Conservation (phyloP, 2,797 vertebrate genomes). For the Huso huso region DNA sequence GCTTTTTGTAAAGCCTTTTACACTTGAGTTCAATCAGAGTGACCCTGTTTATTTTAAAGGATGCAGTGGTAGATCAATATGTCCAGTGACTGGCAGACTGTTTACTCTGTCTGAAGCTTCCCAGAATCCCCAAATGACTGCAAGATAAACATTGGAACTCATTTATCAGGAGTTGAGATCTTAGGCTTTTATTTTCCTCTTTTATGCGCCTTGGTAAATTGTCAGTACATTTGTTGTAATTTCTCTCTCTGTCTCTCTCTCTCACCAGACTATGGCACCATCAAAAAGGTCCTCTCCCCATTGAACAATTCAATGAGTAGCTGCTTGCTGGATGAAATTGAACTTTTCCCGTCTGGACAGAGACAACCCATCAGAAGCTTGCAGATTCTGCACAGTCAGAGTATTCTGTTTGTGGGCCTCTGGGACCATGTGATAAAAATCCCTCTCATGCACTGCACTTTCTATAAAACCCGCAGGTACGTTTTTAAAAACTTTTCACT, state of each 20-base stretch:
- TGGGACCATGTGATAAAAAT: slow-evolving; percentile 86
- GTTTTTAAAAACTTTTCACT: no score
- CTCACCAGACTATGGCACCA: slow-evolving; percentile 82
- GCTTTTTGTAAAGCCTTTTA: no score
- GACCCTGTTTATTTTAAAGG: neutral
- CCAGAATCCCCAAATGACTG: slow-evolving; percentile 13
- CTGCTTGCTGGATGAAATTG: slow-evolving; percentile 90
- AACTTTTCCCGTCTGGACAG: slow-evolving; percentile 73
- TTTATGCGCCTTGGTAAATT: neutral
- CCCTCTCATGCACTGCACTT: slow-evolving; percentile 85
- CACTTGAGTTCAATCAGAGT: no score
- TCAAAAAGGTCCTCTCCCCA: slow-evolving; percentile 90
- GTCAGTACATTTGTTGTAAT: neutral
- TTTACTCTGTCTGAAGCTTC: slow-evolving; percentile 18
- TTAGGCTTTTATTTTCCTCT: slow-evolving; percentile 12
- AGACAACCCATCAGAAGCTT: slow-evolving; percentile 79
- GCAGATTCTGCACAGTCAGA: slow-evolving; percentile 87
- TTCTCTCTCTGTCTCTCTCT: slow-evolving; percentile 2
- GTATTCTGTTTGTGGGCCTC: slow-evolving; percentile 86
- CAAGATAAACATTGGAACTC: slow-evolving; percentile 17
- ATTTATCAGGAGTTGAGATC: slow-evolving; percentile 20
- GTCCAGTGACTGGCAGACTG: slow-evolving; percentile 11
- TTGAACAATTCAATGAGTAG: slow-evolving; percentile 73
- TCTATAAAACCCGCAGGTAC: slow-evolving; percentile 83
- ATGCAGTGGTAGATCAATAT: slow-evolving; percentile 22